Percentiles rank a stretch among this genome's conserved stretches.
Evolutionary conservation across 2,888 invertebrate species (phyloP).

Genomic region (Euclidia mi): DNA sequence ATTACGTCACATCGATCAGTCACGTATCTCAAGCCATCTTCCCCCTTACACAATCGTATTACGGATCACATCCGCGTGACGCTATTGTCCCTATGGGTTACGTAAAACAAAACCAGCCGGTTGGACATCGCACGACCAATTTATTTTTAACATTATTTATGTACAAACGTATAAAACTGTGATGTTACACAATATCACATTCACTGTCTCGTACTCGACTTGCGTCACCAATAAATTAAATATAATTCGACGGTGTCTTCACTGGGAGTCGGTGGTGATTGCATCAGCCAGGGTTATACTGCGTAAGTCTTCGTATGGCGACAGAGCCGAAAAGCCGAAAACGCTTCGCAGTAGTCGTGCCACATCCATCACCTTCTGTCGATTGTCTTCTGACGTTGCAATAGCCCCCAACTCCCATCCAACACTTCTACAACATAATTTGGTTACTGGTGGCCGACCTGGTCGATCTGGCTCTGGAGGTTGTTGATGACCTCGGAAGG

Average conservation of each 20-base stretch:
- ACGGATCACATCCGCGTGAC: conserved; percentile 55
- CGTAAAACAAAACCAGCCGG: conserved; percentile 71
- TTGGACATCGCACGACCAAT: conserved; percentile 72
- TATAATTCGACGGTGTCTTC: conserved; percentile 59
- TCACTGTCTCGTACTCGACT: conserved; percentile 74
- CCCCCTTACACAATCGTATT: conserved; percentile 48
- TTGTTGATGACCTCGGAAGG: conserved; percentile 97
- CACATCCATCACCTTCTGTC: too few relatives aligned
- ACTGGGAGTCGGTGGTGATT: conserved; percentile 56
- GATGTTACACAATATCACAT: conserved; percentile 86
- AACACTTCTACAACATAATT: conserved; percentile 19
- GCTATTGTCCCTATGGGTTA: conserved; percentile 62
- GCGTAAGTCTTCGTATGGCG: conserved; percentile 32
- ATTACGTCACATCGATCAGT: conserved; percentile 50
- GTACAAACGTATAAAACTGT: conserved; percentile 84
- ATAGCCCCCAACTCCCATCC: conserved; percentile 43
- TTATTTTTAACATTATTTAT: conserved; percentile 81
- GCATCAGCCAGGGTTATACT: conserved; percentile 41
- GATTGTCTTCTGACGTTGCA: conserved; percentile 9
- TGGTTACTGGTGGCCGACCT: conserved; percentile 92
- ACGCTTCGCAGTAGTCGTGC: not conserved
- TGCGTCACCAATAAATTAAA: conserved; percentile 85
- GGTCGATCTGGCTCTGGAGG: conserved; percentile 95
- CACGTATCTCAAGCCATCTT: conserved; percentile 41
- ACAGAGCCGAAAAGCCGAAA: too few relatives aligned